A percentile compares a stretch with the other conserved stretches of the same genome.
phyloP scores from a whole-genome alignment of 2,113 vertebrate species.

The Gymnocephalus cernua region DNA sequence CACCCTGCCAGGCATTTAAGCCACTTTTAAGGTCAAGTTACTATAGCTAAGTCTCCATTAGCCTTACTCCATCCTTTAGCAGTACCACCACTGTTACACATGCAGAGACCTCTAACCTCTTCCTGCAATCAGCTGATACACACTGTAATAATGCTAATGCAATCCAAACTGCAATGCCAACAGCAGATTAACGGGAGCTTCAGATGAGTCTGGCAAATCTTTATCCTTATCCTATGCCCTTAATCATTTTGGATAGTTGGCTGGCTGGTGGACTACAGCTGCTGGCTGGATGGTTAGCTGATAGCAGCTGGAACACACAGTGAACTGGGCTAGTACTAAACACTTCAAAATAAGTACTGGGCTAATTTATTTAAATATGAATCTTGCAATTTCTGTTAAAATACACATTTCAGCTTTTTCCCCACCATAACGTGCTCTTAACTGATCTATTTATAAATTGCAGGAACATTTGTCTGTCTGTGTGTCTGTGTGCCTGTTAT shows the following conservation, averaged over 20 bases:
- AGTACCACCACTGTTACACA: background rate
- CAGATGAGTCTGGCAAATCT: slow-evolving; percentile 48
- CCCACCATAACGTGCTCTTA: background rate
- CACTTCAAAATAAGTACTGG: slow-evolving; percentile 4
- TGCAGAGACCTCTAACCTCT: background rate
- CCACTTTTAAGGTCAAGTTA: slow-evolving; percentile 40
- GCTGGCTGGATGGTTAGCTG: slow-evolving; percentile 11
- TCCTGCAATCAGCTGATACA: slow-evolving; percentile 32
- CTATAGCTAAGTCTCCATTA: slow-evolving; percentile 25
- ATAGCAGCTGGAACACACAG: background rate
- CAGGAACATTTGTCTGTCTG: too few species aligned
- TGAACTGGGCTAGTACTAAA: slow-evolving; percentile 8
- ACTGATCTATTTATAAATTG: background rate
- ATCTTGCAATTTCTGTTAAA: background rate
- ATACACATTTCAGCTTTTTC: background rate
- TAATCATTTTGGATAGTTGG: slow-evolving; percentile 46
- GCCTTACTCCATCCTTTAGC: slow-evolving; percentile 5
- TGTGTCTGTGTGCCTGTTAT: too few species aligned
- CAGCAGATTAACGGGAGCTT: slow-evolving; percentile 57
- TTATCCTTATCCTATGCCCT: slow-evolving; percentile 51
- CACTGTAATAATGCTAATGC: slow-evolving; percentile 59
- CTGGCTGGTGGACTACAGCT: slow-evolving; percentile 18
- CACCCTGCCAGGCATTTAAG: slow-evolving; percentile 3
- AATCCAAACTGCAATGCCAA: slow-evolving; percentile 31
- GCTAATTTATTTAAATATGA: background rate